These are phyloP conservation scores for Glossophaga mutica DNA, from an alignment of 2,797 vertebrate species.

Conservation along the genomic window DNA sequence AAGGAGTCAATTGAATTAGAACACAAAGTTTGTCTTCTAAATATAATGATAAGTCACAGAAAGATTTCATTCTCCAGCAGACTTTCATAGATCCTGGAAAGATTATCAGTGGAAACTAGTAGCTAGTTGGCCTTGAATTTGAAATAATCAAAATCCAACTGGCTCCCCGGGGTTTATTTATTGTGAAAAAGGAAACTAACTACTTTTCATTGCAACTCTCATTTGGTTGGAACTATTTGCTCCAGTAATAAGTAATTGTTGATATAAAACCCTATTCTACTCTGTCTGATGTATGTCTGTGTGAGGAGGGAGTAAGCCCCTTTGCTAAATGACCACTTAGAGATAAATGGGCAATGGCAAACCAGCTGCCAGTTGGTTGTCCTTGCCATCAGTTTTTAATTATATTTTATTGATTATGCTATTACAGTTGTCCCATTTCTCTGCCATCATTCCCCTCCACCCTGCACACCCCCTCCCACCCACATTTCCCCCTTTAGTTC, in stretches of 20 bases:
- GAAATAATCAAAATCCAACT: slow-evolving; percentile 2
- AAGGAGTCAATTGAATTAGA: background rate
- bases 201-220: background rate
- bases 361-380: background rate
- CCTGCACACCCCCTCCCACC: no score
- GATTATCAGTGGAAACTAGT: background rate
- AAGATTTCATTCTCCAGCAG: background rate
- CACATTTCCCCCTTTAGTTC: no score
- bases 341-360: slow-evolving; percentile 54
- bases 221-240: slow-evolving; percentile 30
- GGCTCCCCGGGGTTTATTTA: background rate
- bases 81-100: background rate
- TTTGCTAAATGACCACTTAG: slow-evolving; percentile 43
- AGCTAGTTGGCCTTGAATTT: slow-evolving; percentile 26
- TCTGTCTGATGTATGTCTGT: background rate
- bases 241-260: slow-evolving; percentile 9
- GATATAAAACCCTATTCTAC: slow-evolving; percentile 29
- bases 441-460: no score
- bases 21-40: background rate
- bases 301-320: background rate
- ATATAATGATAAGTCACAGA: background rate
- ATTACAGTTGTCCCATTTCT: no score
- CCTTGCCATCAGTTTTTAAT: slow-evolving; percentile 35
- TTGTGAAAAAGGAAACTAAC: slow-evolving; percentile 1
- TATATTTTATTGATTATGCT: no score